Conservation (phyloP, 1,140 invertebrate genomes). For the Drosophila arizonae region DNA sequence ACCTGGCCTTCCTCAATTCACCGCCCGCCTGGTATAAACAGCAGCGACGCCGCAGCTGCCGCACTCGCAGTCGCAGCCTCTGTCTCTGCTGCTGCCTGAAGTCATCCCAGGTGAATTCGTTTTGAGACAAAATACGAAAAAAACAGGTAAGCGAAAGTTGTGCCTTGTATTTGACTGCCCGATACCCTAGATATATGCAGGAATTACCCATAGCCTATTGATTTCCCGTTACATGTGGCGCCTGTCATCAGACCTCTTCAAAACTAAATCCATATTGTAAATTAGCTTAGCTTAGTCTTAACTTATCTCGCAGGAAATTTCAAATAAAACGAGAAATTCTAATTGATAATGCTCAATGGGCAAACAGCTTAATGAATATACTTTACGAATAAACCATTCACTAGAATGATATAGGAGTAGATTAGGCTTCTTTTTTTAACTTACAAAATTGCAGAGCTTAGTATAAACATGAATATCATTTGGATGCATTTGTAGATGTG, state of each 20-base stretch:
- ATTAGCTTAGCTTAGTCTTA: constrained; percentile 26
- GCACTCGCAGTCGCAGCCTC: constrained; percentile 61
- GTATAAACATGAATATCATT: too few relatives aligned
- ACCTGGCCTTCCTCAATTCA: constrained; percentile 47
- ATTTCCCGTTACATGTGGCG: neutral
- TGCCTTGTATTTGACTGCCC: neutral
- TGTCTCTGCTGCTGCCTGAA: constrained; percentile 64
- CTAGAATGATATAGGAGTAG: neutral
- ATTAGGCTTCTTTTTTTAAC: too few relatives aligned
- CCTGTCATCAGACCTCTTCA: neutral
- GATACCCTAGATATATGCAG: constrained; percentile 10
- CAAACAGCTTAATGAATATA: constrained; percentile 7
- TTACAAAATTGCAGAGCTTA: too few relatives aligned
- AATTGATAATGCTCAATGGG: constrained; percentile 21
- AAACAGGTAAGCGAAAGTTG: constrained; percentile 30
- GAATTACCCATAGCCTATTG: neutral
- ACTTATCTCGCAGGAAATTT: constrained; percentile 47
- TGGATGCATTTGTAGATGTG: too few relatives aligned
- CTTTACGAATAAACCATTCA: neutral
- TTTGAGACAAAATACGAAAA: constrained; percentile 8
- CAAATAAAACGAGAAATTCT: constrained; percentile 14
- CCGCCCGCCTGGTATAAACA: constrained; percentile 59
- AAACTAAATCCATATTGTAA: constrained; percentile 15
- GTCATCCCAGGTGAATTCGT: constrained; percentile 34
- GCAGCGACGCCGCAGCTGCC: constrained; percentile 62